Evolutionary conservation across 2,797 vertebrate species (phyloP).

Genomic region (Oreochromis grahami): DNA sequence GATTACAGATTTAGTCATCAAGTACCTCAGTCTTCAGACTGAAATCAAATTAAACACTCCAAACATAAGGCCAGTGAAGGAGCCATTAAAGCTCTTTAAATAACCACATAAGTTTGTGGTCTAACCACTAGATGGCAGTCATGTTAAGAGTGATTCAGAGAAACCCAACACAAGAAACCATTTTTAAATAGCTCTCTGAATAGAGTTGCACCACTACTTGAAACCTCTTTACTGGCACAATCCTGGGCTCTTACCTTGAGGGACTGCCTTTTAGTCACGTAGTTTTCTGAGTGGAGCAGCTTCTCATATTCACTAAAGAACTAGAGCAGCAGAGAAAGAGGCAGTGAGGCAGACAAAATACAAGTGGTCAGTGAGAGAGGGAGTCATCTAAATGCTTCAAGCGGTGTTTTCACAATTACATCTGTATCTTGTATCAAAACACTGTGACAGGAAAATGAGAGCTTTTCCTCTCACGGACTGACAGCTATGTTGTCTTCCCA

Average conservation of each 20-base stretch:
- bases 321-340: constrained; percentile 56
- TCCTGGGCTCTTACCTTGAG: constrained; percentile 83
- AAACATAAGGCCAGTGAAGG: background rate
- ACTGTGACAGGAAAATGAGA: constrained; percentile 26
- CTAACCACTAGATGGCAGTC: constrained; percentile 50
- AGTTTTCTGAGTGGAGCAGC: constrained; percentile 97
- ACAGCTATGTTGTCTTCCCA: constrained; percentile 27
- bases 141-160: background rate
- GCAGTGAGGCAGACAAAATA: background rate
- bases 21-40: background rate
- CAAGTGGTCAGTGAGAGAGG: background rate
- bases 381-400: background rate
- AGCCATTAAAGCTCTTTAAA: background rate
- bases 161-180: constrained; percentile 32
- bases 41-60: background rate
- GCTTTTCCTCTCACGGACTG: background rate
- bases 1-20: background rate
- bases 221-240: constrained; percentile 5
- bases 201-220: background rate
- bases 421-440: constrained; percentile 22
- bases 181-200: constrained; percentile 46
- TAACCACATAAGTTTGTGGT: background rate
- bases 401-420: background rate
- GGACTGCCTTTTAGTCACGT: constrained; percentile 96
- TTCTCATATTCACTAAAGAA: constrained; percentile 99